Evolutionary conservation across 2,888 invertebrate species (phyloP), one percentile per base, ranked within the genome.

Genomic region (Rugalucina vietnamica): DNA sequence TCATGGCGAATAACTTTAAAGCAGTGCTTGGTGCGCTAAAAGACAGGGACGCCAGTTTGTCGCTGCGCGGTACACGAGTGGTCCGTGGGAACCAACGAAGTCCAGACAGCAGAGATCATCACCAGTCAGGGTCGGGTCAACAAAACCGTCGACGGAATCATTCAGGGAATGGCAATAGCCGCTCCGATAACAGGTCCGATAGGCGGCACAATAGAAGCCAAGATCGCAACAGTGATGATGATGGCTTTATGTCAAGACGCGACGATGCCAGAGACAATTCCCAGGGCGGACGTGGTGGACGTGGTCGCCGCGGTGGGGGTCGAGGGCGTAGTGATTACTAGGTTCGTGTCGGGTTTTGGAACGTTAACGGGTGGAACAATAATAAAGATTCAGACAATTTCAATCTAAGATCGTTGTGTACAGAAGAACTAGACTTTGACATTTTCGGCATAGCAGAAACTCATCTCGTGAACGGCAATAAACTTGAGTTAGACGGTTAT

Each of bases 291-390:
- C 60, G 60, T 60, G 60, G 29, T 5, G 18, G 60, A 18, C 60
- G 24, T 18, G 60, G 5, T 60, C 5, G 21, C 21, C 24, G 24
- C 2, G 54, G 54, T 21, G 60, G 60, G 27, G 5, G 8, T 18
- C 4, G 70, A 8, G 70, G 36, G n/a, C 70, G 36, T 36, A 21
- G 29, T 36, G 10, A 27, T 3, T 60, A 60, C 29, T 60, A 36
- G 70, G 24, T 70, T 24, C n/a, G 70, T n/a, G 70, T 37, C 39
- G 70, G 70, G 70, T 70, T 70, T 70, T 70, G 70, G 70, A 70
- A 36, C 21, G 70, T 70, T 21, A 36, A 37, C 8, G 70, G 70
- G 14, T 70, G 70, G 70, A 70, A 24, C 21, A n/a, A 3, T 8
- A 4, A 70, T 39, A n/a, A 36, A 24, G 24, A 70, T 36, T 36